phyloP scores from a whole-genome alignment of 1,140 invertebrate genomes.

The Cyphomyrmex costatus region DNA sequence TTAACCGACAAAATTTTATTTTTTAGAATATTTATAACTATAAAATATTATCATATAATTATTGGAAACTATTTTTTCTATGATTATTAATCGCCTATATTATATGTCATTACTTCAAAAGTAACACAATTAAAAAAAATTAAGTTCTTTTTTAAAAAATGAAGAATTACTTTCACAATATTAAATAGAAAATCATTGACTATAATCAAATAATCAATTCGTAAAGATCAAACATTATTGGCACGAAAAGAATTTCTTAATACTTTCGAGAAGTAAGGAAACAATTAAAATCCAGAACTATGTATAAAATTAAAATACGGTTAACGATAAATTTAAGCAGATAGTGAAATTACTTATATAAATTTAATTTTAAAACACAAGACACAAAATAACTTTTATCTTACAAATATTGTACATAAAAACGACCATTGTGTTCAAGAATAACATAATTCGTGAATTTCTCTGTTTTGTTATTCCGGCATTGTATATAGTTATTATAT shows the following conservation, averaged over 20 bases:
- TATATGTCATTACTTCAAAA: too few relatives aligned
- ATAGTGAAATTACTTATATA: not conserved
- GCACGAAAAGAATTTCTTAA: too few relatives aligned
- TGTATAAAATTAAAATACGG: not conserved
- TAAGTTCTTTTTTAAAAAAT: too few relatives aligned
- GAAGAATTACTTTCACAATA: too few relatives aligned
- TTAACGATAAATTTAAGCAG: not conserved
- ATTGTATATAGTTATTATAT: not conserved
- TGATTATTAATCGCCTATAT: too few relatives aligned
- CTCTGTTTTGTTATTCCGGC: constrained; percentile 31
- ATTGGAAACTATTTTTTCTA: not conserved
- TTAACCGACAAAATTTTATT: not conserved
- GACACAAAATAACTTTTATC: not conserved
- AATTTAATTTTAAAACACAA: not conserved
- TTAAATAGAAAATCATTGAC: too few relatives aligned
- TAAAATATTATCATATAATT: not conserved
- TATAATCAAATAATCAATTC: too few relatives aligned
- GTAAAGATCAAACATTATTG: too few relatives aligned
- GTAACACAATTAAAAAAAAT: too few relatives aligned
- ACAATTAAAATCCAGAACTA: not conserved
- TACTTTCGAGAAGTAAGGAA: too few relatives aligned
- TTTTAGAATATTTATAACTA: not conserved
- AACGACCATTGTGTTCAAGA: not conserved
- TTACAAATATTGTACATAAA: not conserved
- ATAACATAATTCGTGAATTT: not conserved